Base-by-base conservation (phyloP, 2,797 vertebrate genomes). In the Heliangelus exortis region DNA sequence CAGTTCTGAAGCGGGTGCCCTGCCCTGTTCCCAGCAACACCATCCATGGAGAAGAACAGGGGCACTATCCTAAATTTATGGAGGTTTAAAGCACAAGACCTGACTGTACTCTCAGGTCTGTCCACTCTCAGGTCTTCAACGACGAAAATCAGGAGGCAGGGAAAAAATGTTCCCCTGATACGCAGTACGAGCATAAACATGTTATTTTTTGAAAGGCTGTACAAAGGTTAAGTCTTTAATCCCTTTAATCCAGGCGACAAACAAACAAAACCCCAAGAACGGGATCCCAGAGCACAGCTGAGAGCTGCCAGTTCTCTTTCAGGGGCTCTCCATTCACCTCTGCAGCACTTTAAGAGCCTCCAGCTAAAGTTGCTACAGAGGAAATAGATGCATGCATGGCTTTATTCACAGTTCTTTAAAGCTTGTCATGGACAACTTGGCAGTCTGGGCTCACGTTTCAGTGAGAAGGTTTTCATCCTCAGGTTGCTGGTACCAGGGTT, bases 221-320 rank as follows among this genome's bases (percentile, higher is more conserved):
- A 91, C 94, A 96, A 95, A 95, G 95, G 93, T 95, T 95, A 97
- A 97, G n/a, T 65, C 87, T 85, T 93, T 96, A 97, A 96, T 96
- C 92, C 88, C 58, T 87, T 84, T 95, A 96, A 96, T 97, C 92
- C 92, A 82, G 68, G 90, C 1, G 13, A 87, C 84, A 94, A 96
- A 97, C 89, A 93, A 96, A 93, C 87, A 95, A 96, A 96, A 84
- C 83, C 87, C 93, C 69, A 88, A 71, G 84, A 89, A 87, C 9
- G 7, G 53, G 68, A 90, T 88, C 79, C 41, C 0, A 0, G 65
- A 87, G 72, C 61, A 61, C 29, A 58, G 66, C 59, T 57, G 47
- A 90, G 69, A 0, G 0, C 71, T 72, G 43, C 51, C 87, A 79
- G 80, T 67, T 82, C 90, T 77, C 89, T 50, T 39, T 33, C 2